phyloP scores from a whole-genome alignment of 2,797 vertebrate genomes.

The Diglossa cyanea region DNA sequence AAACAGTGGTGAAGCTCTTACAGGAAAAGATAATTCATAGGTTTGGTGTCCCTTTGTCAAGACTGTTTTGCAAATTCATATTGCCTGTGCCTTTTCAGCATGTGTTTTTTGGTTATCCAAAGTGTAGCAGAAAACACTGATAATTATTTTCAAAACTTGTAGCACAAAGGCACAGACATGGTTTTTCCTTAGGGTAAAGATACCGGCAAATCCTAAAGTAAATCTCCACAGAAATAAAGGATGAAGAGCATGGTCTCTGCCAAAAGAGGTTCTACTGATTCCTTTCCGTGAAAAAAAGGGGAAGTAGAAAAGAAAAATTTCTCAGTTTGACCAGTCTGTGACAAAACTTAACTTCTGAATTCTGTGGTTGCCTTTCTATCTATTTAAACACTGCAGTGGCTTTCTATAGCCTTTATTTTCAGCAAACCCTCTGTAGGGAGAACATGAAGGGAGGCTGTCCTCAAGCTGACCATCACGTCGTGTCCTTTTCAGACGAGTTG shows the following conservation, averaged over 20 bases:
- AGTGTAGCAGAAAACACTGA: background rate
- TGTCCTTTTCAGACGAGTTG: background rate
- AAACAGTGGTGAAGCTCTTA: background rate
- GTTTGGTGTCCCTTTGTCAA: background rate
- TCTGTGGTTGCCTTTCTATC: background rate
- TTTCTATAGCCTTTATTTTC: background rate
- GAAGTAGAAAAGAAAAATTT: background rate
- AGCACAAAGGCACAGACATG: background rate
- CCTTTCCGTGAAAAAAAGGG: background rate
- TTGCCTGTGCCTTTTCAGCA: background rate
- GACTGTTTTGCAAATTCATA: background rate
- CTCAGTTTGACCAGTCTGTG: rapidly evolving
- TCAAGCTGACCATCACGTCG: background rate
- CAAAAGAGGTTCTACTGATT: background rate
- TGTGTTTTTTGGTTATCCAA: background rate
- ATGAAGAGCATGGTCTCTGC: background rate
- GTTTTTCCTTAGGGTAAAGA: background rate
- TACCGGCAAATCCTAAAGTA: background rate
- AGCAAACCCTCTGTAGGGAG: background rate
- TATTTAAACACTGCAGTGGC: background rate
- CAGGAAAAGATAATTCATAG: background rate
- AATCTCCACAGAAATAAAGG: background rate
- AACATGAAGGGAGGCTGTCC: background rate
- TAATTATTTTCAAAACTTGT: background rate
- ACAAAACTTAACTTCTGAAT: background rate